Evolutionary conservation across 2,888 invertebrate species (phyloP).

Genomic region (Ferdinandea cuprea): DNA sequence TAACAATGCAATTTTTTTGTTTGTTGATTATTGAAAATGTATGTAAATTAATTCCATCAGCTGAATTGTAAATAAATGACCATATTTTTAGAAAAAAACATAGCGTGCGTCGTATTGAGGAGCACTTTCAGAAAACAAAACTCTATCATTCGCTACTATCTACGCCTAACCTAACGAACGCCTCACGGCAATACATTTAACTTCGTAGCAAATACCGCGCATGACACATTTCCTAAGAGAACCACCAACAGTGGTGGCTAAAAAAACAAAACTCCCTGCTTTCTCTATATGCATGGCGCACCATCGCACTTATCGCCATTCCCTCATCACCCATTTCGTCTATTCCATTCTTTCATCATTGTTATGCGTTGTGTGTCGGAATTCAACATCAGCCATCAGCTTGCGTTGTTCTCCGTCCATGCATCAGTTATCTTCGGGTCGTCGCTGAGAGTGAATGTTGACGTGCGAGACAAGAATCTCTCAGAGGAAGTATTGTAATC

Average conservation of each 20-base stretch:
- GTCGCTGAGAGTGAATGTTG: slow-evolving; percentile 70
- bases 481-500: slow-evolving; percentile 43
- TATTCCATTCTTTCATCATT: slow-evolving; percentile 2
- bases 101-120: too few relatives aligned
- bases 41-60: too few relatives aligned
- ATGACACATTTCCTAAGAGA: slow-evolving; percentile 34
- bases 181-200: slow-evolving; percentile 16
- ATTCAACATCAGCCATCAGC: slow-evolving; percentile 37
- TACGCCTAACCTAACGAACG: too few relatives aligned
- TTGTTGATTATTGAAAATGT: too few relatives aligned
- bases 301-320: slow-evolving; percentile 30
- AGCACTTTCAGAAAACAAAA: too few relatives aligned
- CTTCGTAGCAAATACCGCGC: slow-evolving; percentile 2
- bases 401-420: slow-evolving; percentile 51
- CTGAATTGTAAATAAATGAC: too few relatives aligned
- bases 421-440: slow-evolving; percentile 66
- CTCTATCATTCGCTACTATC: too few relatives aligned
- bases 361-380: slow-evolving; percentile 50
- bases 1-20: too few relatives aligned
- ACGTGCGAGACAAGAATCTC: slow-evolving; percentile 51
- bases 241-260: slow-evolving; percentile 37
- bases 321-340: slow-evolving; percentile 11
- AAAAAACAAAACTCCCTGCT: slow-evolving; percentile 17
- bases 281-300: neutral
- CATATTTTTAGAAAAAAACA: too few relatives aligned